Evolutionary conservation across 1,140 invertebrate genomes (phyloP).

Genomic region (Zaprionus capensis): DNA sequence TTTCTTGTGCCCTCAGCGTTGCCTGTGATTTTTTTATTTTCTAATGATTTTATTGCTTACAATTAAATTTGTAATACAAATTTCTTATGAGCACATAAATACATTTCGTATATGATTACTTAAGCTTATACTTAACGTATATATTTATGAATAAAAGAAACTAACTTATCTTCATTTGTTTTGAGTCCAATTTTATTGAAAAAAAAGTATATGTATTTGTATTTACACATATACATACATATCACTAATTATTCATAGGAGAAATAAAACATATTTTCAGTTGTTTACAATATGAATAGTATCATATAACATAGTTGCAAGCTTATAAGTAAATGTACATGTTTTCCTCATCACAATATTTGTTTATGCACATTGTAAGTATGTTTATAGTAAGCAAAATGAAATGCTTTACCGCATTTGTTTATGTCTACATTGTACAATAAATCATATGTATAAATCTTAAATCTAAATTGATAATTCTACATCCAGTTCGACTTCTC

Average conservation of each 20-base stretch:
- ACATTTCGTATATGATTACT: not conserved
- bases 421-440: not conserved
- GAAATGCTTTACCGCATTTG: not conserved
- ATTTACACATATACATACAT: not conserved
- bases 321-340: not conserved
- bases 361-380: not conserved
- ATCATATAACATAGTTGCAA: not conserved
- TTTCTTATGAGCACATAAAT: not conserved
- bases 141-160: not conserved
- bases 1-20: not conserved
- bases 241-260: not conserved
- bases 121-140: not conserved
- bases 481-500: conserved; percentile 18
- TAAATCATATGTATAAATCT: conserved; percentile 1
- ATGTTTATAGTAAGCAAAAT: not conserved
- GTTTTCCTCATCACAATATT: conserved; percentile 2
- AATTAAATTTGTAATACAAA: not conserved
- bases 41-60: not conserved
- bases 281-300: not conserved
- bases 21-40: not conserved
- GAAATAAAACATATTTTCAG: not conserved
- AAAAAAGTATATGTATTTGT: not conserved
- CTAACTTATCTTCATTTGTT: not conserved
- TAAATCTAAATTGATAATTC: not conserved
- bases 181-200: not conserved